A percentile compares a stretch with the other conserved stretches of the same genome.
Evolutionary conservation across 2,797 vertebrate species (phyloP).

Genomic region (Poecilia wingei): DNA sequence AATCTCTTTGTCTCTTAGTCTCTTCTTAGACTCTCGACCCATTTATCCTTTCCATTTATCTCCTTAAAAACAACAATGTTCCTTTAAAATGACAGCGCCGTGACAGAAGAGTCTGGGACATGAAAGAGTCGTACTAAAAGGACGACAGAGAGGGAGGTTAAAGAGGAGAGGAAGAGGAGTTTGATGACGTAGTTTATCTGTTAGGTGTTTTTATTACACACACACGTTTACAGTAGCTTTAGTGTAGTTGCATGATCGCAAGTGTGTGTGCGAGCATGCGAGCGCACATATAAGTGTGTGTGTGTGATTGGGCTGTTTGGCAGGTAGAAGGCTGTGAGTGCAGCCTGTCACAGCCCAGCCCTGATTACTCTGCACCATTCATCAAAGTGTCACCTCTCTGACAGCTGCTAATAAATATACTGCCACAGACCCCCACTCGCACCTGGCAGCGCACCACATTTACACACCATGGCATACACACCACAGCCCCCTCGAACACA

Average conservation of each 20-base stretch:
- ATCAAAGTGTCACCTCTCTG: slow-evolving; percentile 99
- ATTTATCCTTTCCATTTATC: slow-evolving; percentile 64
- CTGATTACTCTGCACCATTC: slow-evolving; percentile 99
- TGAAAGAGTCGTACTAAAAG: slow-evolving; percentile 26
- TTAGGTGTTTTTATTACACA: slow-evolving; percentile 55
- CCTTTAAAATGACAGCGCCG: slow-evolving; percentile 51
- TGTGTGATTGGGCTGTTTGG: slow-evolving; percentile 89
- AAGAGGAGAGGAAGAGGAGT: slow-evolving; percentile 46
- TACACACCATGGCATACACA: slow-evolving; percentile 47
- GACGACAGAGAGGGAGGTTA: slow-evolving; percentile 19
- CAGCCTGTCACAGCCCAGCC: slow-evolving; percentile 92
- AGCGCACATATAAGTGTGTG: slow-evolving; percentile 67
- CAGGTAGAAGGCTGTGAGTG: slow-evolving; percentile 94
- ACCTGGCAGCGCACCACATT: slow-evolving; percentile 86
- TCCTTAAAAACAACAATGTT: slow-evolving; percentile 52
- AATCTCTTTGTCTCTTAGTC: slow-evolving; percentile 57
- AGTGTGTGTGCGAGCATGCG: slow-evolving; percentile 30
- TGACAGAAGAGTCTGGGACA: slow-evolving; percentile 20
- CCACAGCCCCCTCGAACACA: slow-evolving; percentile 12
- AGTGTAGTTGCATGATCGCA: slow-evolving; percentile 41
- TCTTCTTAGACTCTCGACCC: slow-evolving; percentile 52
- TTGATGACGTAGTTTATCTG: slow-evolving; percentile 82
- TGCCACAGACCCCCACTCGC: slow-evolving; percentile 94
- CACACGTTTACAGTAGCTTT: slow-evolving; percentile 50
- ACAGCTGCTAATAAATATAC: slow-evolving; percentile 99